Evolutionary conservation across 2,888 invertebrate species (phyloP).

Genomic region (Stramonita haemastoma): DNA sequence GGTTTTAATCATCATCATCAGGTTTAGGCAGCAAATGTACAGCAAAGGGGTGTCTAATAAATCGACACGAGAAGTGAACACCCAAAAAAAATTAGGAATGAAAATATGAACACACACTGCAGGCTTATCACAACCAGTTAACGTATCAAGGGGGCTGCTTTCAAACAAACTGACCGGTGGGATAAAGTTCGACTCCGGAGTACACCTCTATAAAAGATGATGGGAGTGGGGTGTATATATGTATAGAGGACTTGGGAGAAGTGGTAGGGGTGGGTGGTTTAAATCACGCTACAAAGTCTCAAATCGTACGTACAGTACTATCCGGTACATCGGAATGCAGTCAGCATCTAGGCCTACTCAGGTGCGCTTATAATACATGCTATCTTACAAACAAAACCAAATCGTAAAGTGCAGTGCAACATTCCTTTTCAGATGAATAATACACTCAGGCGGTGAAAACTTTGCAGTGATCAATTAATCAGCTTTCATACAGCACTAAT

Average conservation of each 20-base stretch:
- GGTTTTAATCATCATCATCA: not conserved
- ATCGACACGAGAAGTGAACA: not conserved
- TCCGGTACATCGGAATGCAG: conserved; percentile 13
- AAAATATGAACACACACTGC: not conserved
- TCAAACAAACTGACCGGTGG: not conserved
- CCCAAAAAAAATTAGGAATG: not conserved
- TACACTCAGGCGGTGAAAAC: too few relatives aligned
- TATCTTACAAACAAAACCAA: not conserved
- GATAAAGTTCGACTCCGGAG: not conserved
- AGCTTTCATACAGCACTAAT: too few relatives aligned
- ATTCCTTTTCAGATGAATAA: not conserved
- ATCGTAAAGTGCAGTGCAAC: not conserved
- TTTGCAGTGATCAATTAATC: too few relatives aligned
- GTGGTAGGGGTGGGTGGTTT: not conserved
- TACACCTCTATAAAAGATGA: not conserved
- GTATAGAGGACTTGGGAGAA: not conserved
- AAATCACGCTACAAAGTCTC: too few relatives aligned
- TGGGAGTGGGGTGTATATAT: not conserved
- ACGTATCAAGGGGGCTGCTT: too few relatives aligned
- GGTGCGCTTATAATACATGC: too few relatives aligned
- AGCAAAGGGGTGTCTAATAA: not conserved
- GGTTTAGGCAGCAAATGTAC: not conserved
- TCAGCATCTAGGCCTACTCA: not conserved
- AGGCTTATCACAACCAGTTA: not conserved
- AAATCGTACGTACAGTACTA: not conserved